These are phyloP conservation scores for Peromyscus polionotus DNA, from an alignment of 2,113 vertebrate genomes.

Conservation along the genomic window DNA sequence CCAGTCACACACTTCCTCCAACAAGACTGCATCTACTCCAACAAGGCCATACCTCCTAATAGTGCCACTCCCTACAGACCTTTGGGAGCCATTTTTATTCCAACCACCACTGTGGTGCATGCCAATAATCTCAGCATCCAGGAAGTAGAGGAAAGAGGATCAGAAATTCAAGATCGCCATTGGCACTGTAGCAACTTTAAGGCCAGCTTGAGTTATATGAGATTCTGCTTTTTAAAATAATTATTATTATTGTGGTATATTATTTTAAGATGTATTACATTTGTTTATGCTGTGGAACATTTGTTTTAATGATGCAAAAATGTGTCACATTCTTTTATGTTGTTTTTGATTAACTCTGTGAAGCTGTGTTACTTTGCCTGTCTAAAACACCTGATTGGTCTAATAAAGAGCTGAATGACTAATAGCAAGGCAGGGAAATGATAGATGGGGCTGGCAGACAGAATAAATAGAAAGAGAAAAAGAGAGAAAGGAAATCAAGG, in stretches of 20 bases:
- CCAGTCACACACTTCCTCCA: background rate
- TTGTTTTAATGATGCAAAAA: no score
- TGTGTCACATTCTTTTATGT: no score
- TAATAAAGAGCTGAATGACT: no score
- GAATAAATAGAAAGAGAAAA: no score
- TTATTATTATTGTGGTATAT: background rate
- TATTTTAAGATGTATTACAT: no score
- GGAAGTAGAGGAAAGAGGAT: background rate
- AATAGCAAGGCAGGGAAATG: no score
- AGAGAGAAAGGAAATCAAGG: no score
- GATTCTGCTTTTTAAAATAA: background rate
- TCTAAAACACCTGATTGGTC: no score
- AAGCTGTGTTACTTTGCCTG: no score
- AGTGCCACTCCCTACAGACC: background rate
- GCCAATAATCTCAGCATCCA: background rate
- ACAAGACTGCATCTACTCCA: background rate
- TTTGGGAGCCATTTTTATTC: background rate
- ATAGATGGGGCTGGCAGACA: no score
- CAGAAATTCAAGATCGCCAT: background rate
- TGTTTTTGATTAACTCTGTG: no score
- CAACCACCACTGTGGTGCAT: background rate
- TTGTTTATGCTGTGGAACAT: no score
- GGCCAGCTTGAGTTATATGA: background rate
- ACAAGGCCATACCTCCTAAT: background rate
- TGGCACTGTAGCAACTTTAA: background rate